Base-by-base conservation (phyloP, 2,113 vertebrate genomes). In the Cettia cetti region DNA sequence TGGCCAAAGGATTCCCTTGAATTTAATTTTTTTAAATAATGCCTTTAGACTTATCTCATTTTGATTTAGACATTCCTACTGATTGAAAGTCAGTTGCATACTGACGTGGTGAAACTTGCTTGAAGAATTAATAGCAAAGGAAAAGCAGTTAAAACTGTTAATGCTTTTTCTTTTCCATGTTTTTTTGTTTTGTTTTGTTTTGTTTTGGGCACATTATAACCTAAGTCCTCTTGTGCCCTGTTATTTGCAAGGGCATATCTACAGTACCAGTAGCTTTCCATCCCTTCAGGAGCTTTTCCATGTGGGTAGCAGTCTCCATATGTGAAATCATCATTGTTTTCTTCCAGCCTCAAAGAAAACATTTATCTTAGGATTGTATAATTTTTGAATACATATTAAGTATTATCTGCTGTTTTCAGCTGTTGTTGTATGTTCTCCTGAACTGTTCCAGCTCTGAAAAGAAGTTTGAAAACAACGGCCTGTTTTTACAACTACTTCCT, bases 401-500 rank as follows among this genome's bases (percentile, higher is more conserved):
- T 90, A 95, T 95, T 97, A 97, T 96, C 95, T 95, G 64, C 78
- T 63, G 80, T 9, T 94, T 93, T 96, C 85, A 94, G 87, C 86
- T 95, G 95, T 74, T 93, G 88, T 80, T 92, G 59, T 84, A 37
- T 57, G 63, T 89, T 95, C 94, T 90, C 45, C 83, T 87, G 77
- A 82, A 84, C 95, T 71, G 86, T 89, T 96, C 91, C 74, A 85
- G 40, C 83, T 80, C 68, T 84, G 76, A 90, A 82, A 79, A 72
- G 76, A 49, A 95, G 88, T 85, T 95, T 86, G 74, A 94, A 96
- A 97, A 97, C 96, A 97, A 93, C 76, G 1, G 88, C 76, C 79
- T 97, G 95, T 96, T 97, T 97, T 97, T 92, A 97, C 94, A 97
- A 96, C 94, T 92, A 95, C 93, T 97, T 97, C 97, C 97, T 96